phyloP scores from a whole-genome alignment of 2,113 vertebrate species.

The Glareola pratincola region DNA sequence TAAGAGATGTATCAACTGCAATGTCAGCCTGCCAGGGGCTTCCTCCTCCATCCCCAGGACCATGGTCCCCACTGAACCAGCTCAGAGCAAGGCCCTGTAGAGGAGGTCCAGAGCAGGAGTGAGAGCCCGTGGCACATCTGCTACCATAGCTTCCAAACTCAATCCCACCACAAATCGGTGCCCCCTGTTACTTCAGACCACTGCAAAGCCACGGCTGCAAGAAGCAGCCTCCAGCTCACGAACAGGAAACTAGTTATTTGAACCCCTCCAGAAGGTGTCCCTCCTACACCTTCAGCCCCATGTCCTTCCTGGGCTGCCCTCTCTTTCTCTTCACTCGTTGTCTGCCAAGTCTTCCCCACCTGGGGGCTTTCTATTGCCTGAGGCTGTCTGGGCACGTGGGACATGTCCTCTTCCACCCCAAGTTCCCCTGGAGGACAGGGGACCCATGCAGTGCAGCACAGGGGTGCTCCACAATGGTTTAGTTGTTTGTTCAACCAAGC shows the following conservation, averaged over 20 bases:
- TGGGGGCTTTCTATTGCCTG: fast-evolving
- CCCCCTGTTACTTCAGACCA: background rate
- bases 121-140: fast-evolving
- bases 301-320: background rate
- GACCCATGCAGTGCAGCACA: background rate
- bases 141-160: background rate
- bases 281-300: background rate
- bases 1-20: background rate
- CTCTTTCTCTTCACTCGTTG: background rate
- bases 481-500: background rate
- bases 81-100: background rate
- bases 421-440: background rate
- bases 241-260: background rate
- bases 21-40: background rate
- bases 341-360: background rate
- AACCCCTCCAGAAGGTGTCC: background rate
- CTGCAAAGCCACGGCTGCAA: background rate
- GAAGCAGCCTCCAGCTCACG: background rate
- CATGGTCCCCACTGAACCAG: background rate
- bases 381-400: background rate
- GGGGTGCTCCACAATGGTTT: background rate
- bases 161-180: background rate
- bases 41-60: background rate
- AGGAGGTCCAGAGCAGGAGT: background rate
- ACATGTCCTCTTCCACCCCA: background rate